Base-by-base conservation (phyloP, 2,888 invertebrate species). In the Scaptomyza reducta region DNA sequence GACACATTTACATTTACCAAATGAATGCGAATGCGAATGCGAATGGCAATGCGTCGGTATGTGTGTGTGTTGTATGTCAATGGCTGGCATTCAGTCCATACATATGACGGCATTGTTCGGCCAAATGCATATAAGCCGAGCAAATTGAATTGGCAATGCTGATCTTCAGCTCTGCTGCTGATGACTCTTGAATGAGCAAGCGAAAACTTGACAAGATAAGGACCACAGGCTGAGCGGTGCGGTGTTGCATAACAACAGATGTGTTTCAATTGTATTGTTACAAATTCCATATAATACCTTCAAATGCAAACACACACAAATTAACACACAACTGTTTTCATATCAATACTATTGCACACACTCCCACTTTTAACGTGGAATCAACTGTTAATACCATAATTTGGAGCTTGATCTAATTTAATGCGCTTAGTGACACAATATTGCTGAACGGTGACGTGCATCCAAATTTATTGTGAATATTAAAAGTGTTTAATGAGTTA, bases 1-100 rank as follows among this genome's bases (percentile, higher is more conserved):
- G 70, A 80, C 81, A 73, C 77, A 78, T 80, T 78, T 78, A 78
- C 77, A 78, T 78, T 80, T 80, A n/a, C 49, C 51, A 53, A 70
- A 72, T 46, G 55, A 70, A 44, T 51, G 64, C 46, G 54, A 50
- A 70, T 51, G 64, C 46, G 54, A 50, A 70, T 38, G 56, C 50
- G 66, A 68, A 62, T 67, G 70, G 10, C 33, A 49, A n/a, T 33
- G 18, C 31, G 31, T 35, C 1, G 3, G 49, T 35, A 38, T 50
- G 33, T 59, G 14, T 70, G 77, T 47, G 71, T 77, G 51, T 57
- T 44, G 50, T 40, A 16, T 44, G 54, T 38, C 59, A 38, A 45
- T 60, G 64, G 50, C 47, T 60, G 67, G 54, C 67, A 67, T 73
- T 63, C 60, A 42, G 45, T 27, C 45, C 62, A 62, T 62, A 51